Evolutionary conservation across 2,888 invertebrate genomes (phyloP), one percentile per base, ranked within the genome.

Genomic region (Agrotis ipsilon): DNA sequence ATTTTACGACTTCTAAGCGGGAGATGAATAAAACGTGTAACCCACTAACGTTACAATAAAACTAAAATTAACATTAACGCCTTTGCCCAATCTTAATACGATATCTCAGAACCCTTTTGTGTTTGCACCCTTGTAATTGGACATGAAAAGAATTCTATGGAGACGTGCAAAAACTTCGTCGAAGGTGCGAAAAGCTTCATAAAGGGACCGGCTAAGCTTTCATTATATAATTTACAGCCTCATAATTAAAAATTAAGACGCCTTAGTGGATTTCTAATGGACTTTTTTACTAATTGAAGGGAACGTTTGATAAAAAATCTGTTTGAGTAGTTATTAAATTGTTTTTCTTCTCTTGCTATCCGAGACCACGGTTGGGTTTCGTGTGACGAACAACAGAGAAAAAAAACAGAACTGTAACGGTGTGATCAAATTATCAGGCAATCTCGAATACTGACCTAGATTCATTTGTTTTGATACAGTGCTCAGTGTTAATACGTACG

Each of bases 171-270:
- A 88, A 86, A 93, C 93, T 93, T 93, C 86, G 82, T 75, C 86
- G n/a, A 90, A 92, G 92, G 95, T 94, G 95, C 91, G 84, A 92
- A 92, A 80, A 86, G 84, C 81, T 86, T 93, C 90, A 92, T 94
- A 91, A 93, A 89, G 87, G 91, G 88, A 78, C 84, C 73, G 72
- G 83, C 71, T 73, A 86, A 88, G 88, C 80, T 69, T 80, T 81
- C 67, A 88, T 91, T 91, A 88, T 88, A 88, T 90, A 89, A 92
- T 91, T 90, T 85, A 78, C 81, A 77, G 84, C 77, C 81, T 79
- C 85, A 83, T 91, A 91, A 95, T 96, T 95, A 95, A 92, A 94
- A 95, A 96, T 95, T 95, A 93, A 88, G 87, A 87, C 84, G 78
- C 84, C 88, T 89, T 89, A 89, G 82, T 87, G 84, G 85, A 87